Evolutionary conservation across 2,797 vertebrate species (phyloP).

Genomic region (Meriones psammophilus): DNA sequence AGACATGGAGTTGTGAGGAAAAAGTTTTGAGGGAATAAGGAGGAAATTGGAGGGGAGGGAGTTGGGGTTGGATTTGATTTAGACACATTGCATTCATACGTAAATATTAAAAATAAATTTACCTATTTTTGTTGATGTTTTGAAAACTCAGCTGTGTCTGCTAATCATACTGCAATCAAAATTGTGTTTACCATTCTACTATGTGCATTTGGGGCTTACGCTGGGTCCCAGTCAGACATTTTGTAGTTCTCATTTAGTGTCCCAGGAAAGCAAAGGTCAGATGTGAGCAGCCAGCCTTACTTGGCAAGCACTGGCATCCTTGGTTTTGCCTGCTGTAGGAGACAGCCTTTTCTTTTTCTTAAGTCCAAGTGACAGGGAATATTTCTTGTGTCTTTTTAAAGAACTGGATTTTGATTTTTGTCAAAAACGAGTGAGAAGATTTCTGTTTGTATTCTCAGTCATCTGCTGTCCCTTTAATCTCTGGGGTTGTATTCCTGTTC

Average conservation of each 20-base stretch:
- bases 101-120: not conserved
- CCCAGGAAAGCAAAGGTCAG: constrained; percentile 21
- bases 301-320: not conserved
- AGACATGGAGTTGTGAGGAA: not conserved
- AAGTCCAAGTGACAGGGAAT: not conserved
- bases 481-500: not conserved
- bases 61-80: not conserved
- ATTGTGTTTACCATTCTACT: not conserved
- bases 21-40: not conserved
- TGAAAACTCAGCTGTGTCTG: not conserved
- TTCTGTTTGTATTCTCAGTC: constrained; percentile 18
- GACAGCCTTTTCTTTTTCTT: not conserved
- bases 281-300: not conserved
- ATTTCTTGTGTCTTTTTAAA: constrained; percentile 25
- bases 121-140: not conserved
- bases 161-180: constrained; percentile 45
- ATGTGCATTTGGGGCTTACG: not conserved
- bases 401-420: not conserved
- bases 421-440: not conserved
- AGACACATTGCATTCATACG: no score
- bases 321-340: not conserved
- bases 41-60: not conserved
- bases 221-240: not conserved
- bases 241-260: constrained; percentile 33
- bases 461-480: not conserved